Evolutionary conservation across 2,888 invertebrate species (phyloP).

Genomic region (Hypercompe scribonia): DNA sequence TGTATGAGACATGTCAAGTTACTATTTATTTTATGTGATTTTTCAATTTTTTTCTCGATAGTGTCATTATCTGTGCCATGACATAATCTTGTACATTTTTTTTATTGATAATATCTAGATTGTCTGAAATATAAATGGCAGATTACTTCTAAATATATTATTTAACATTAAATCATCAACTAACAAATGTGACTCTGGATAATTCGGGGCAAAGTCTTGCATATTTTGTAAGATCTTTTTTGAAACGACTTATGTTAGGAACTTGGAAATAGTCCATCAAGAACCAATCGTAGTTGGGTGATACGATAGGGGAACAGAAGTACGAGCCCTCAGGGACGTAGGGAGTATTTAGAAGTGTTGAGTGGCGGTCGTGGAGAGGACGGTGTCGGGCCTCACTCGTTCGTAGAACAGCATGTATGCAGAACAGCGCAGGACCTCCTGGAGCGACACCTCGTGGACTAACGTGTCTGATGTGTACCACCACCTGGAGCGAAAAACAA

Average conservation of each 20-base stretch:
- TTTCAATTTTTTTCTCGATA: neutral
- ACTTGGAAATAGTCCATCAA: neutral
- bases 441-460: slow-evolving; percentile 92
- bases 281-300: neutral
- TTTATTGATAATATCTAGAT: neutral
- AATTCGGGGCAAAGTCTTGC: neutral
- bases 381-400: slow-evolving; percentile 61
- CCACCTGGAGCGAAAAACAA: slow-evolving; percentile 86
- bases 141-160: neutral
- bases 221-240: neutral
- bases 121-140: neutral
- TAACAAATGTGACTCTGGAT: neutral
- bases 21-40: neutral
- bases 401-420: slow-evolving; percentile 98
- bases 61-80: neutral
- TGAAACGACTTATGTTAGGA: too few species aligned
- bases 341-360: slow-evolving; percentile 55
- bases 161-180: neutral
- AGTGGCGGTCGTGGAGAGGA: slow-evolving; percentile 44
- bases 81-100: neutral
- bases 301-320: neutral
- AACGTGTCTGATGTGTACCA: slow-evolving; percentile 95
- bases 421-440: slow-evolving; percentile 93
- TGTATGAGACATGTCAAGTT: neutral
- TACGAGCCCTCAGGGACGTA: neutral